Percentiles rank a stretch among this genome's conserved stretches.
Conservation (phyloP, 2,888 invertebrate species). For the Eupithecia exiguata region DNA sequence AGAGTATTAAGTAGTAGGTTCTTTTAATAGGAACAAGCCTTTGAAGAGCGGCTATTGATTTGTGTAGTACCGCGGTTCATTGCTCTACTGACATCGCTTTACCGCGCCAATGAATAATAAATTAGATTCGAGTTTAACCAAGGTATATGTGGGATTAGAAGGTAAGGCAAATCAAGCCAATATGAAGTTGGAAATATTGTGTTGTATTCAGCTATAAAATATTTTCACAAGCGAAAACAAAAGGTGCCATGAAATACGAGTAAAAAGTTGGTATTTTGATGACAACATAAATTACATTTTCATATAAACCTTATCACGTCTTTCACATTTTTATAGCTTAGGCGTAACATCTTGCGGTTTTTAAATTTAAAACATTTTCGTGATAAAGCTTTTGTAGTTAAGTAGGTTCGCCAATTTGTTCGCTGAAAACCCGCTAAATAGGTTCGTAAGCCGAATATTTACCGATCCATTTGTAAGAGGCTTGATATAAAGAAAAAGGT, state of each 20-base stretch:
- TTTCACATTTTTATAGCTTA: conserved; percentile 47
- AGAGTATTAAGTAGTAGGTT: not conserved
- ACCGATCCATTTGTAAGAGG: conserved; percentile 15
- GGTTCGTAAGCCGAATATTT: conserved; percentile 18
- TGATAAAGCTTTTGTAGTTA: conserved; percentile 38
- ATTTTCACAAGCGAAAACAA: conserved; percentile 16
- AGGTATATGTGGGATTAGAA: not conserved
- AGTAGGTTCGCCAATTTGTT: conserved; percentile 39
- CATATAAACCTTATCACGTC: conserved; percentile 48
- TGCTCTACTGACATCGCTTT: conserved; percentile 30
- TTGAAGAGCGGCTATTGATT: conserved; percentile 17
- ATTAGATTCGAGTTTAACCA: not conserved
- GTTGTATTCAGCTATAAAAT: not conserved
- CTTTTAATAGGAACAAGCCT: not conserved
- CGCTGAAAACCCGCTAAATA: conserved; percentile 27
- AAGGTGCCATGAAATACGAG: conserved; percentile 27
- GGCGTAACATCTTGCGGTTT: conserved; percentile 41
- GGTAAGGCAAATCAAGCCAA: not conserved
- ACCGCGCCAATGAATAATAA: conserved; percentile 21
- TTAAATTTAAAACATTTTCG: conserved; percentile 43
- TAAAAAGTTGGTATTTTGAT: conserved; percentile 41
- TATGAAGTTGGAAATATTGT: not conserved
- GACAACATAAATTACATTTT: conserved; percentile 46
- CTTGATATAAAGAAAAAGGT: conserved; percentile 4
- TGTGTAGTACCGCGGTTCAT: conserved; percentile 13